phyloP scores from a whole-genome alignment of 2,888 invertebrate genomes.

The Patella depressa region DNA sequence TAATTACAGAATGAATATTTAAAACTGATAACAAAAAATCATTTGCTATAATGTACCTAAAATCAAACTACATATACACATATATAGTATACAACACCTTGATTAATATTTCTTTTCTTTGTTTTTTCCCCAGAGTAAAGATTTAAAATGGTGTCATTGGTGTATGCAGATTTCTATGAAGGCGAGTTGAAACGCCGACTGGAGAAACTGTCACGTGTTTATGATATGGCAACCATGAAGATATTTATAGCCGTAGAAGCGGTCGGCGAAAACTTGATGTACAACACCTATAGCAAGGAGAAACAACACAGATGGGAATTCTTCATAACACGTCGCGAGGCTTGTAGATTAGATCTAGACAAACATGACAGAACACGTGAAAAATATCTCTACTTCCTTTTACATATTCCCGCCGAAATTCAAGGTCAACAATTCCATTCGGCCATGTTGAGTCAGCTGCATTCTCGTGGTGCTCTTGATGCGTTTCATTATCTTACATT shows the following conservation, averaged over 20 bases:
- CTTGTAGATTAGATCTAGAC: constrained; percentile 57
- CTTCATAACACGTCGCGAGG: constrained; percentile 53
- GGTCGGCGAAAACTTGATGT: constrained; percentile 51
- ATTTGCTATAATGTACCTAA: too few species aligned
- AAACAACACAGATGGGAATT: constrained; percentile 49
- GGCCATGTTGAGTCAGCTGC: constrained; percentile 47
- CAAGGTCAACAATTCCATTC: constrained; percentile 55
- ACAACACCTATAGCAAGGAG: constrained; percentile 47
- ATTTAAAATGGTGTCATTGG: not conserved
- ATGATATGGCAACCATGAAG: constrained; percentile 61
- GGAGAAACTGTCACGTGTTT: constrained; percentile 57
- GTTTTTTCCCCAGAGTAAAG: too few species aligned
- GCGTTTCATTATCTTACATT: constrained; percentile 36
- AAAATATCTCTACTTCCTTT: constrained; percentile 50
- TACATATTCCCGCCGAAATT: constrained; percentile 50
- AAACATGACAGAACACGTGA: constrained; percentile 53
- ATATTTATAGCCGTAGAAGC: constrained; percentile 60
- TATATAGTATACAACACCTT: too few species aligned
- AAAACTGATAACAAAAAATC: too few species aligned
- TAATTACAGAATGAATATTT: too few species aligned
- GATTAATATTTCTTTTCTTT: too few species aligned
- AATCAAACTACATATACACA: too few species aligned
- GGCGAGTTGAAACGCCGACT: constrained; percentile 52
- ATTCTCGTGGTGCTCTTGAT: constrained; percentile 53
- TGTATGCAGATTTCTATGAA: constrained; percentile 18